Base-by-base conservation (phyloP, 2,797 vertebrate genomes). In the Periophthalmus magnuspinnatus region DNA sequence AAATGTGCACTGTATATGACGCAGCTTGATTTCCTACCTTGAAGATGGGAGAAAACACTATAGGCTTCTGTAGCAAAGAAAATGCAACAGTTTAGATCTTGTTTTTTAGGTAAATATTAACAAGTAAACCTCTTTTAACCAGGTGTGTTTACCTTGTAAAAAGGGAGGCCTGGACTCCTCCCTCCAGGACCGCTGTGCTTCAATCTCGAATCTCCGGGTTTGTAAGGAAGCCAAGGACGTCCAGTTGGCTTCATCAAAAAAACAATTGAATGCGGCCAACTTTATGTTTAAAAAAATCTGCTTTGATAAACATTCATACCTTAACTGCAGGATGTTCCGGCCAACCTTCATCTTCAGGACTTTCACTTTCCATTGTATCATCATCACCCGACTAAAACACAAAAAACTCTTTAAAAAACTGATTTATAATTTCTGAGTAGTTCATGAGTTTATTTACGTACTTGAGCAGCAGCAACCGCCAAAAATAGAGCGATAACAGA, bases 1-100 rank as follows among this genome's bases (percentile, higher is more conserved):
- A 17, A 60, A 13, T 41, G 36, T 38, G n/a, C n/a, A n/a, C n/a
- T n/a, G 5, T 21, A n/a, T 41, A 21, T 3, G 5, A 5, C 1
- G 8, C n/a, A n/a, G 41, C 10, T 11, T n/a, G 6, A 24, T 47
- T 6, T 1, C 65, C n/a, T 76, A 92, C 90, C 86, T 77, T 86
- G 71, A 89, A 83, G 16, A 83, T 9, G 2, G 88, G 70, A 17
- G 77, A 60, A 75, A 83, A 86, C 24, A 50, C 64, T 9, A 24
- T 47, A 36, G 78, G 60, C 21, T 28, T 65, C 89, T 90, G 56
- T 21, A 83, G 34, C 66, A 68, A 75, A 34, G 65, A n/a, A n/a
- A n/a, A n/a, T n/a, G n/a, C 6, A 59, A 59, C 17, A 34, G 21
- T 22, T 22, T 5, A 47, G 41, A 17, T 24, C 5, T 28, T 47